phyloP scores from a whole-genome alignment of 92 coral and sea anemone species.

The Phenganax marumi region DNA sequence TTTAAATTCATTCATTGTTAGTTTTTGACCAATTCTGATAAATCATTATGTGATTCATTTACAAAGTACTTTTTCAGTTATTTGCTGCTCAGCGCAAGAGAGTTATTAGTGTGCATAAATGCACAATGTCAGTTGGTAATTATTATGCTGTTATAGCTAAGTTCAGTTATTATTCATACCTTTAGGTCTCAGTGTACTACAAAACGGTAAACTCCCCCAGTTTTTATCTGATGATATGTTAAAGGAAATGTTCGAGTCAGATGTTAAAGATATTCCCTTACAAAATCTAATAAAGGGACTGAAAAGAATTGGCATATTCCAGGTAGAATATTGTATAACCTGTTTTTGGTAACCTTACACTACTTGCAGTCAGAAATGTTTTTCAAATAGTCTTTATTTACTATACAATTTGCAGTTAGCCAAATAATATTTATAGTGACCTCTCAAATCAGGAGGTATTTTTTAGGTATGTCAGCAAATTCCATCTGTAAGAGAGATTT shows the following conservation, averaged over 20 bases:
- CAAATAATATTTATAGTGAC: no score
- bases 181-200: conserved; percentile 49
- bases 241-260: background rate
- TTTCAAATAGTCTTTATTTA: no score
- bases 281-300: background rate
- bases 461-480: conserved; percentile 22
- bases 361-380: no score
- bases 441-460: background rate
- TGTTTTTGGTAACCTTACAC: no score
- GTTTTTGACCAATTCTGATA: background rate
- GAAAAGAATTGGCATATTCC: background rate
- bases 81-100: background rate
- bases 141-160: no score
- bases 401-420: no score
- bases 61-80: no score
- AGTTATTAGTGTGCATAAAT: no score
- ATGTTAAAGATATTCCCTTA: background rate
- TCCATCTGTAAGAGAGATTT: conserved; percentile 9
- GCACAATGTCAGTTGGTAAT: no score
- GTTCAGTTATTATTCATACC: no score
- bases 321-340: background rate
- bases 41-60: no score
- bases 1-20: background rate
- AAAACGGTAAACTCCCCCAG: conserved; percentile 51
- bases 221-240: background rate